phyloP scores from a whole-genome alignment of 2,888 invertebrate genomes.

The Ennomos quercinarius region DNA sequence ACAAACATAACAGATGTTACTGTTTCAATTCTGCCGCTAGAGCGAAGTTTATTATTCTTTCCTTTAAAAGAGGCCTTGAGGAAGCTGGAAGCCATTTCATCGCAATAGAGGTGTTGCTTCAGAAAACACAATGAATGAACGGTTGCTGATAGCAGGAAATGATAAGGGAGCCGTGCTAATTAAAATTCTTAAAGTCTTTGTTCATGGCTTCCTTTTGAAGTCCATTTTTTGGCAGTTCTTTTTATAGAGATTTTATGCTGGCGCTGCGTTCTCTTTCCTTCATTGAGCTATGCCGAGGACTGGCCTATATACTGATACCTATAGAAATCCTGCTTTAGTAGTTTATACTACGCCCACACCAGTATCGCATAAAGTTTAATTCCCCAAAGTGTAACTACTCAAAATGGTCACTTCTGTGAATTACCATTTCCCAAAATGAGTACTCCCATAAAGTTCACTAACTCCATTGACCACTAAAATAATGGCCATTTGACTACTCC shows the following conservation, averaged over 20 bases:
- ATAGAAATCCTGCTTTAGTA: too few species aligned
- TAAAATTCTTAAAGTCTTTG: slow-evolving; percentile 22
- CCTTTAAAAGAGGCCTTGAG: slow-evolving; percentile 15
- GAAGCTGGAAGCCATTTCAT: slow-evolving; percentile 17
- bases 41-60: slow-evolving; percentile 37
- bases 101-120: slow-evolving; percentile 16
- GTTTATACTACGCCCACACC: too few species aligned
- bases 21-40: slow-evolving; percentile 43
- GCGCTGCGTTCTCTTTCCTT: too few species aligned
- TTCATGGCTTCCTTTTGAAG: slow-evolving; percentile 5
- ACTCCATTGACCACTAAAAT: too few species aligned
- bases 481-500: too few species aligned
- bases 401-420: too few species aligned
- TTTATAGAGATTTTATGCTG: neutral
- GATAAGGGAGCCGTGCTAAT: slow-evolving; percentile 24
- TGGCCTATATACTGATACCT: too few species aligned
- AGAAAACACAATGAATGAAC: slow-evolving; percentile 22
- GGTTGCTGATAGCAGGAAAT: slow-evolving; percentile 22
- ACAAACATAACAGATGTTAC: slow-evolving; percentile 46
- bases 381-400: too few species aligned
- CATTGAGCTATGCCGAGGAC: too few species aligned
- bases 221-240: neutral
- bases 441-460: too few species aligned
- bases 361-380: too few species aligned
- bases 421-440: too few species aligned